A percentile compares a stretch with the other conserved stretches of the same genome.
These are phyloP conservation scores for Acanthacorydalis orientalis DNA, from an alignment of 2,888 invertebrate genomes.

Conservation along the genomic window DNA sequence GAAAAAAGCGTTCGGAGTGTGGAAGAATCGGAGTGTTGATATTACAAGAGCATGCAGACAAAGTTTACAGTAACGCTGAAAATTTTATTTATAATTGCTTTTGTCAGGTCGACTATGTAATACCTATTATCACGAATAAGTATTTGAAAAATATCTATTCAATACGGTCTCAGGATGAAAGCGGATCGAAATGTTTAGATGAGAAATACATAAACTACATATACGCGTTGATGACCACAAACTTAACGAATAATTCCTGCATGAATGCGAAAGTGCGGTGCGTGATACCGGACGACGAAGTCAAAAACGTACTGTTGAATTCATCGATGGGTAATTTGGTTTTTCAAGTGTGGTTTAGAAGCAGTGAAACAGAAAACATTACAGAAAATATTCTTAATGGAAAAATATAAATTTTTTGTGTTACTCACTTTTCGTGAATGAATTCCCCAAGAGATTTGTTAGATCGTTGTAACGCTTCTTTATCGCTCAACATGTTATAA, in stretches of 20 bases:
- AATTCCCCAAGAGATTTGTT: conserved; percentile 19
- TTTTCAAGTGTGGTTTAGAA: conserved; percentile 7
- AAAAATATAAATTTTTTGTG: background rate
- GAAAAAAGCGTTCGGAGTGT: no score
- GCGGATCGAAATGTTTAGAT: conserved; percentile 7
- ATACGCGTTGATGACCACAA: conserved; percentile 7
- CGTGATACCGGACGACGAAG: no score
- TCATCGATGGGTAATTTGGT: conserved; percentile 4
- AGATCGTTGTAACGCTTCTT: conserved; percentile 11
- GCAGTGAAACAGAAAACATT: conserved; percentile 3
- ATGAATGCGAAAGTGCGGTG: no score
- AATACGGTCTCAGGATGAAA: background rate
- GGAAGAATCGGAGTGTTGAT: background rate
- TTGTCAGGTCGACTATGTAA: conserved; percentile 8
- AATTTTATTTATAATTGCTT: background rate
- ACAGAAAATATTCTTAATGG: background rate
- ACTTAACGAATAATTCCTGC: no score
- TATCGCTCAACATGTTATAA: conserved; percentile 14
- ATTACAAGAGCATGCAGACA: background rate
- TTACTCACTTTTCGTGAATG: conserved; percentile 18
- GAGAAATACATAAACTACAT: conserved; percentile 9
- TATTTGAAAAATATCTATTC: conserved; percentile 8
- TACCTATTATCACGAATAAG: conserved; percentile 9
- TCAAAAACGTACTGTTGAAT: no score
- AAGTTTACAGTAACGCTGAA: background rate